Evolutionary conservation across 2,113 vertebrate genomes (phyloP).

Genomic region (Apodemus speciosus): DNA sequence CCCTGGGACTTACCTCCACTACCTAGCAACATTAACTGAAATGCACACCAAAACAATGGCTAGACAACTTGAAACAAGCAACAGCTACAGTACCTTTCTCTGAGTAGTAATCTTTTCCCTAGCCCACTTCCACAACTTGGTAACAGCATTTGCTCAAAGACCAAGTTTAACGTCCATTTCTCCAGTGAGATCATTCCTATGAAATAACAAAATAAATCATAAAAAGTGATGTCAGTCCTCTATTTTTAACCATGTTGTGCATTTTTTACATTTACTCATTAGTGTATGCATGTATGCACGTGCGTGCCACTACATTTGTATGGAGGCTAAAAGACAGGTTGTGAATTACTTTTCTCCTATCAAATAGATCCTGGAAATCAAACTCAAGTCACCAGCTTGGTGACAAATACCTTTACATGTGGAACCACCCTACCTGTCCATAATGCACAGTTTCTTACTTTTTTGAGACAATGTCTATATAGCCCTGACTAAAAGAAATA

Average conservation of each 20-base stretch:
- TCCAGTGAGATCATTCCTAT: background rate
- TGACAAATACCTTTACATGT: no score
- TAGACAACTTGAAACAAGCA: background rate
- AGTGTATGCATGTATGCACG: no score
- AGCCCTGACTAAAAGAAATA: no score
- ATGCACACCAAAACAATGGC: background rate
- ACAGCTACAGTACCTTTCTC: background rate
- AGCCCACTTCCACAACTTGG: no score
- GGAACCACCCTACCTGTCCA: no score
- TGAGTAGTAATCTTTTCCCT: no score
- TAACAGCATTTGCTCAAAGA: no score
- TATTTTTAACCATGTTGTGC: background rate
- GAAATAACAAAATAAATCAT: constrained; percentile 7
- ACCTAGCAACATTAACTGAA: background rate
- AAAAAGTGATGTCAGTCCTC: background rate
- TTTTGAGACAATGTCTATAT: no score
- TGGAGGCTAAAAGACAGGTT: background rate
- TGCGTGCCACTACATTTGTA: background rate
- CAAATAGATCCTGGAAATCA: background rate
- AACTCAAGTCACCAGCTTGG: background rate
- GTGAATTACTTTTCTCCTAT: background rate
- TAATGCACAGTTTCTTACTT: no score
- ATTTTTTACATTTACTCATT: background rate
- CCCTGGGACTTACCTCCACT: no score
- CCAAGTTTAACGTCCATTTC: no score